A percentile compares a stretch with the other conserved stretches of the same genome.
Evolutionary conservation across 2,113 vertebrate species (phyloP).

Genomic region (Caloenas nicobarica): DNA sequence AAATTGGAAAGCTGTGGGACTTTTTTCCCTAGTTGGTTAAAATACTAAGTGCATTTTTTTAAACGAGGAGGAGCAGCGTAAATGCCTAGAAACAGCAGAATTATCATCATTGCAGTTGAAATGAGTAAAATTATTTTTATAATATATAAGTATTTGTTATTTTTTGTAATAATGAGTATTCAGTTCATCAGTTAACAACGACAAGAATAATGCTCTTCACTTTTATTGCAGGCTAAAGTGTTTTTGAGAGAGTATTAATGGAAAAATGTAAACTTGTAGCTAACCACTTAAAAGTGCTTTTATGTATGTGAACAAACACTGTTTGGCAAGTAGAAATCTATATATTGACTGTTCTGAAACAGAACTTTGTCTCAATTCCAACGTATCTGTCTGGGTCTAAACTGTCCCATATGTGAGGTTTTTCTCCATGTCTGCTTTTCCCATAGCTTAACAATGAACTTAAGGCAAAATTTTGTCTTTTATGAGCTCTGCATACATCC

Average conservation of each 20-base stretch:
- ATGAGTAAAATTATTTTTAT: neutral
- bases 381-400: neutral
- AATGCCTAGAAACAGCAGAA: neutral
- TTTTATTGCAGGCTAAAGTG: neutral
- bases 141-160: too few relatives aligned
- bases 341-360: neutral
- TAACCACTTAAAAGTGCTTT: neutral
- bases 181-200: neutral
- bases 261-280: conserved; percentile 22
- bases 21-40: neutral
- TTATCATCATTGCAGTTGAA: neutral
- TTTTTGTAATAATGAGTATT: neutral
- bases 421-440: conserved; percentile 16
- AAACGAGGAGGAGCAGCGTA: neutral
- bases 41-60: neutral
- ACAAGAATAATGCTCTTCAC: neutral
- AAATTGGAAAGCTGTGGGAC: neutral
- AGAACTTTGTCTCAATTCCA: conserved; percentile 14
- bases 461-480: neutral
- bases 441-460: neutral
- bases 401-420: conserved; percentile 24
- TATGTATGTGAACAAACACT: neutral
- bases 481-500: neutral
- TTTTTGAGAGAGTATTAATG: neutral
- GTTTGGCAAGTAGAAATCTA: neutral